phyloP scores from a whole-genome alignment of 1,140 invertebrate species.

The Pseudomyrmex flavicornis region DNA sequence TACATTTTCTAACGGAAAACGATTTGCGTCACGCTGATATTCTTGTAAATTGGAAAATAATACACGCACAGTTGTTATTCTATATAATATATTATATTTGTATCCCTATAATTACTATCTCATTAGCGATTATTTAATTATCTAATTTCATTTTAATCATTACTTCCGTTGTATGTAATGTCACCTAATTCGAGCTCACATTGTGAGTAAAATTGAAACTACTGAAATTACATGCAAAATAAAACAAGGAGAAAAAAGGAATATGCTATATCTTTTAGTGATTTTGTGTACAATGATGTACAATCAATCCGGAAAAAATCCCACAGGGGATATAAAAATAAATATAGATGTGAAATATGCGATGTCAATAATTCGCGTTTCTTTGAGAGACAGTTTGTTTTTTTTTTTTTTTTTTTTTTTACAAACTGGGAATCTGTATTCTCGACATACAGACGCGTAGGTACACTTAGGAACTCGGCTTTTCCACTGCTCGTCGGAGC shows the following conservation, averaged over 20 bases:
- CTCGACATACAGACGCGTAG: background rate
- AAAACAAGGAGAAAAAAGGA: background rate
- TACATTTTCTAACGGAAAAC: conserved; percentile 12
- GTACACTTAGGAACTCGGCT: conserved; percentile 7
- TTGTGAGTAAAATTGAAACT: background rate
- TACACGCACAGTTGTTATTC: background rate
- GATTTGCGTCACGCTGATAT: conserved; percentile 1
- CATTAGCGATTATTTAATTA: conserved; percentile 17
- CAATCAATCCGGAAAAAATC: no score
- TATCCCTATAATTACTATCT: background rate
- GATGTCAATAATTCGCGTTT: no score
- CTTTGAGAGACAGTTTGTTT: no score
- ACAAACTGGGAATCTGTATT: conserved; percentile 25
- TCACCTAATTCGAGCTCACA: background rate
- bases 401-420: background rate
- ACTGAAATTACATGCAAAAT: conserved; percentile 3
- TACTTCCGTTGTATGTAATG: background rate
- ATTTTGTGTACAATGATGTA: no score
- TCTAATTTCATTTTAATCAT: conserved; percentile 11
- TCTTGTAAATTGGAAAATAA: conserved; percentile 31
- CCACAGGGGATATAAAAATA: no score
- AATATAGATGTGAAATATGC: no score
- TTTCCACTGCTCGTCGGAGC: conserved; percentile 24
- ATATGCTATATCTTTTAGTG: no score
- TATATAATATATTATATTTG: background rate